Evolutionary conservation across 1,140 invertebrate species (phyloP), one percentile per base, ranked within the genome.

Genomic region (Popillia japonica): DNA sequence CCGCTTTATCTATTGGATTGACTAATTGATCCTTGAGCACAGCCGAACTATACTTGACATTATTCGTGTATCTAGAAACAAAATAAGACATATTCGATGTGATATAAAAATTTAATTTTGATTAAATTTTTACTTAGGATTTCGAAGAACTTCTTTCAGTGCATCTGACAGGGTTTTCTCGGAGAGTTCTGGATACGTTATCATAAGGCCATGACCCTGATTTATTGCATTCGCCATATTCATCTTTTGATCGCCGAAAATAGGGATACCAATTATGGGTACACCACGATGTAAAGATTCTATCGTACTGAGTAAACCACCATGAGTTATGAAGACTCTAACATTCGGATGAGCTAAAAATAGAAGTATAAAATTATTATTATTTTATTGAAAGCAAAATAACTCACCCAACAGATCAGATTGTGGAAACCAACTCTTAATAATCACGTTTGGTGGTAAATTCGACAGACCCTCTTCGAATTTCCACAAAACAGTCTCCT

Each of bases 391-490:
- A 0, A 73, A 40, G 4, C 14, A 6, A 34, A 42, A 73, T 73
- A 73, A n/a, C 4, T 41, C 84, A 93, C 92, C 90, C 79, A 94
- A 84, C 79, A 94, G 87, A 82, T 93, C 92, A 77, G 90, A 90
- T 82, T 95, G 93, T 92, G 83, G 75, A 90, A 87, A 0, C 95
- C 87, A 87, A 94, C 94, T n/a, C n/a, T n/a, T n/a, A n/a, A n/a
- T n/a, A n/a, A n/a, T n/a, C n/a, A n/a, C n/a, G n/a, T n/a, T n/a
- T 0, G 86, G 79, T 0, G 91, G 87, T 78, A 90, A 88, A 2
- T 85, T 85, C 0, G 88, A 85, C 0, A 92, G 80, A 34, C 83
- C 88, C 3, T 88, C 88, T 83, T 93, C 92, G 87, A 89, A 94
- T 83, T 94, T 94, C 92, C 91, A 93, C n/a, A n/a, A n/a, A n/a